A percentile compares a stretch with the other conserved stretches of the same genome.
phyloP scores from a whole-genome alignment of 2,797 vertebrate genomes.

The Helostoma temminkii region DNA sequence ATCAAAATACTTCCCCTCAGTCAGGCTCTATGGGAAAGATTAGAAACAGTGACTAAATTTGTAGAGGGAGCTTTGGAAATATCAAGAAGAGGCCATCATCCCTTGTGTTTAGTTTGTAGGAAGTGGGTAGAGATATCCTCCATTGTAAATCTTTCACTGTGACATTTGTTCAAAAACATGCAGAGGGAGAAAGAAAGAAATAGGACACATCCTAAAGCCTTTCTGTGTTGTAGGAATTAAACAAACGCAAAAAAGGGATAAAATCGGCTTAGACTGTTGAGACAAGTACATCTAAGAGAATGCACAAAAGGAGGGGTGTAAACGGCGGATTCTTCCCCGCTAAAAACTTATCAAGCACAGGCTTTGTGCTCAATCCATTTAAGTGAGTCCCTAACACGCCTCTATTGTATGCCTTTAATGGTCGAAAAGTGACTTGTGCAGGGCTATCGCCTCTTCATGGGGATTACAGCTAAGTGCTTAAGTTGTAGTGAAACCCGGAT shows the following conservation, averaged over 20 bases:
- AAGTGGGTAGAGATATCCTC: conserved; percentile 78
- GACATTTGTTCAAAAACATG: conserved; percentile 75
- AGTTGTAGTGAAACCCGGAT: conserved; percentile 85
- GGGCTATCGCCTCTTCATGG: conserved; percentile 83
- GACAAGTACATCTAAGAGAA: conserved; percentile 84
- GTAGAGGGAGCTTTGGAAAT: conserved; percentile 80
- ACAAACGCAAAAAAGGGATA: conserved; percentile 78
- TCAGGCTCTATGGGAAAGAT: conserved; percentile 75
- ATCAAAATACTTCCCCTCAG: conserved; percentile 70
- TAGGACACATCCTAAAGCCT: conserved; percentile 79
- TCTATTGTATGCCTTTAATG: conserved; percentile 84
- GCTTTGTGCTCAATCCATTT: conserved; percentile 84
- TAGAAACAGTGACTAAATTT: conserved; percentile 81
- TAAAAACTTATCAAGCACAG: conserved; percentile 81
- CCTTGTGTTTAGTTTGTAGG: conserved; percentile 78
- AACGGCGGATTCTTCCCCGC: conserved; percentile 81
- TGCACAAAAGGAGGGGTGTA: conserved; percentile 82
- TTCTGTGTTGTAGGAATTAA: conserved; percentile 83
- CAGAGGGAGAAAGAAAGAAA: conserved; percentile 69
- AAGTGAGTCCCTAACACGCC: conserved; percentile 84
- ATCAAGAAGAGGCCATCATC: conserved; percentile 80
- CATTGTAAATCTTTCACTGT: conserved; percentile 78
- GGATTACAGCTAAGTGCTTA: conserved; percentile 85
- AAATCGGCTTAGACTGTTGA: conserved; percentile 84
- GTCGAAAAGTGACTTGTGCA: conserved; percentile 82